Evolutionary conservation across 2,888 invertebrate species (phyloP).

Genomic region (Torymus tubicola): DNA sequence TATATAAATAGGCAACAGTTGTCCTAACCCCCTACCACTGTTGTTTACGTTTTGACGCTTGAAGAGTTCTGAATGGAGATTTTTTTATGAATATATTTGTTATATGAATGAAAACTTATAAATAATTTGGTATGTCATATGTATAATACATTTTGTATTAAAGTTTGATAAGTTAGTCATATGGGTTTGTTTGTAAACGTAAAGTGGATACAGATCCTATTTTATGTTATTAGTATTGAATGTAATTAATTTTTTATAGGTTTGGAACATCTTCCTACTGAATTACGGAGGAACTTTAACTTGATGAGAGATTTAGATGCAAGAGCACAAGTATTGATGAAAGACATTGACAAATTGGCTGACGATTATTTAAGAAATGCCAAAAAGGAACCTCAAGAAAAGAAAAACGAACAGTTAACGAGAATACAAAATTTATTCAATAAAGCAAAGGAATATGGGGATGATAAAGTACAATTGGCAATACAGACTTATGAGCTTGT

Average conservation of each 20-base stretch:
- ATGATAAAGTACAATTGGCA: constrained; percentile 97
- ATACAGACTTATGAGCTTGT: constrained; percentile 99
- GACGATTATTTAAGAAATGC: constrained; percentile 88
- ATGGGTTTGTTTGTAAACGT: no score
- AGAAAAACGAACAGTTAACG: constrained; percentile 88
- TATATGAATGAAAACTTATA: no score
- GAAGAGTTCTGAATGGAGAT: no score
- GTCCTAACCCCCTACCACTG: no score
- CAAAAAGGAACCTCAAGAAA: constrained; percentile 85
- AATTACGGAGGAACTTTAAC: constrained; percentile 96
- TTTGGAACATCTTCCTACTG: constrained; percentile 95
- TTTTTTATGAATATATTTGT: no score
- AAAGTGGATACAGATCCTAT: no score
- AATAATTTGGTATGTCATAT: no score
- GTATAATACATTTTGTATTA: no score
- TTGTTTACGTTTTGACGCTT: no score
- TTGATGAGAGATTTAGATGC: constrained; percentile 97
- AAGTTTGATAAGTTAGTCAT: no score
- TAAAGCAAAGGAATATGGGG: constrained; percentile 96
- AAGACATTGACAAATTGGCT: constrained; percentile 92
- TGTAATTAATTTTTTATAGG: constrained; percentile 76
- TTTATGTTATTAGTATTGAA: background rate
- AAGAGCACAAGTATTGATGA: constrained; percentile 92
- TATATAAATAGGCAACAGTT: no score
- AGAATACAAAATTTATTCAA: constrained; percentile 93